Evolutionary conservation across 2,113 vertebrate species (phyloP), one percentile per base, ranked within the genome.

Genomic region (Daphoenositta chrysoptera): DNA sequence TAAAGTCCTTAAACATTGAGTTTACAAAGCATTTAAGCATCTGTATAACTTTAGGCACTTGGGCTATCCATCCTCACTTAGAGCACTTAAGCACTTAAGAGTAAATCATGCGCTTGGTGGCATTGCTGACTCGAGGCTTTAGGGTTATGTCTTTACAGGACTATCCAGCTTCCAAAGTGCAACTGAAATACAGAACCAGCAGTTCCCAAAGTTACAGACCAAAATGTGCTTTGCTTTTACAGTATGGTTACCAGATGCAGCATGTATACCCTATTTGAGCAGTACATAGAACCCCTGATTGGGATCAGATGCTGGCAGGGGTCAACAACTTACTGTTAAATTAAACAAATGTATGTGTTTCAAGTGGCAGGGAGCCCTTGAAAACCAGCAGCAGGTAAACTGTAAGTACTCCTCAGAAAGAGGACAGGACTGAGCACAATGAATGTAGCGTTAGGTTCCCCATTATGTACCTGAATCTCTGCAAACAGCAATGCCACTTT

Each of bases 11-110:
- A 87, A 93, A 71, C 40, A 78, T 15, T 0, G 56, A 68, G 35
- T 90, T 94, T 92, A 94, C 76, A 89, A 87, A 94, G 47, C 86
- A 81, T 90, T 97, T 96, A 92, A 90, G 83, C 60, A 87, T 68
- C 48, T 81, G 31, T 89, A 13, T 84, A 81, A 93, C 83, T 94
- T 73, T 30, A 86, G 58, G 84, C 71, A 83, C 58, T 93, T n/a
- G 66, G 42, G 64, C 88, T 71, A 92, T 83, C 23, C 60, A 83
- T 18, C 69, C 86, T 83, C 88, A 68, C 86, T 93, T 33, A 69
- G 16, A 90, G 76, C 90, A 94, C 93, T 96, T 93, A 92, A 68
- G 85, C 85, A 93, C 93, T 96, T 82, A 87, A 87, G 1, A 68
- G 76, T 60, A 53, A 97, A 96, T 96, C 90, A 90, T 56, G 64